Percentiles rank a stretch among this genome's conserved stretches.
Conservation (phyloP, 2,113 vertebrate genomes). For the Poeciliopsis retropinna region DNA sequence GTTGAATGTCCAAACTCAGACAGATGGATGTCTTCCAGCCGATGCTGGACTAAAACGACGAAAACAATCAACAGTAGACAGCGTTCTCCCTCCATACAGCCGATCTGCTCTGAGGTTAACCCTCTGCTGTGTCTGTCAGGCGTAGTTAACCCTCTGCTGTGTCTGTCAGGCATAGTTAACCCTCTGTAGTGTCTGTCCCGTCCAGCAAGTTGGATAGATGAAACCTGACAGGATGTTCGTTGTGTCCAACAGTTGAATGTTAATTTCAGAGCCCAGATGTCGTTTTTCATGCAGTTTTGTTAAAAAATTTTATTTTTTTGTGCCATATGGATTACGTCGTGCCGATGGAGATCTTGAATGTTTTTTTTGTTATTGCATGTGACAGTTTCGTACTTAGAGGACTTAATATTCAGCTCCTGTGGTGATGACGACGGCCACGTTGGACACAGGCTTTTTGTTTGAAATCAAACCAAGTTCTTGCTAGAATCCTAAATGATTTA, state of each 20-base stretch:
- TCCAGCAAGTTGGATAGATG: background rate
- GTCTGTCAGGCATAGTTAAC: background rate
- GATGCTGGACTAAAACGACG: background rate
- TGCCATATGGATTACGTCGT: background rate
- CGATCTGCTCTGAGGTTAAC: background rate
- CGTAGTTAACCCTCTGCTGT: background rate
- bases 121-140: background rate
- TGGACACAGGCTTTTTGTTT: background rate
- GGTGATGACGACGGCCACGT: too few species aligned
- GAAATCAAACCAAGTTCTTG: background rate
- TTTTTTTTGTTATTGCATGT: background rate
- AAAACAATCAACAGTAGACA: background rate
- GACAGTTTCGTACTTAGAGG: background rate
- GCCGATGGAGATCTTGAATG: background rate
- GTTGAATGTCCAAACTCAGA: background rate
- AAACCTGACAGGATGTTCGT: background rate
- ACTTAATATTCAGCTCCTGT: background rate
- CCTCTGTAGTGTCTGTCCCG: too few species aligned
- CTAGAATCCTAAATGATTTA: constrained; percentile 1
- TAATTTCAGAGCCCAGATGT: background rate
- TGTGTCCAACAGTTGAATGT: background rate
- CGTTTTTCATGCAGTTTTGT: background rate
- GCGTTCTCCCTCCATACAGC: too few species aligned
- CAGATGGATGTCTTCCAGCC: background rate
- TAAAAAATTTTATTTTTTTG: background rate